A percentile compares a stretch with the other conserved stretches of the same genome.
phyloP scores from a whole-genome alignment of 2,888 invertebrate genomes.

The Lobophora halterata region DNA sequence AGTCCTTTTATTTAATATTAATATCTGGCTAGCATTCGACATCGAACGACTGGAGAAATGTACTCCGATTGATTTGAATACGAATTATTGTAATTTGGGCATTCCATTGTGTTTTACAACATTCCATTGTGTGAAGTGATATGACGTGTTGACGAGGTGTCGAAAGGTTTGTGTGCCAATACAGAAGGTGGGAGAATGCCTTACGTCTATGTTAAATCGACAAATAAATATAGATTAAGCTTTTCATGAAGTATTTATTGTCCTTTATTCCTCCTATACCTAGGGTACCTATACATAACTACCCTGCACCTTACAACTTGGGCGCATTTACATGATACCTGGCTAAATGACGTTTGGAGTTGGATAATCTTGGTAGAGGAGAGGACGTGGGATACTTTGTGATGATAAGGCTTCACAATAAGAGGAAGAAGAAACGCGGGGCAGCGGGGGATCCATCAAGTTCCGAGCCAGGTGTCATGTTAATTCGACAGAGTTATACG shows the following conservation, averaged over 20 bases:
- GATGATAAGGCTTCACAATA: too few species aligned
- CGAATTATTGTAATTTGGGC: slow-evolving; percentile 45
- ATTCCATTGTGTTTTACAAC: slow-evolving; percentile 63
- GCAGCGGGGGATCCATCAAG: too few species aligned
- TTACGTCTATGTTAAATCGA: slow-evolving; percentile 78
- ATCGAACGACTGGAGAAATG: slow-evolving; percentile 50
- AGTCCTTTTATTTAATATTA: slow-evolving; percentile 50
- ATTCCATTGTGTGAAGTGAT: slow-evolving; percentile 70
- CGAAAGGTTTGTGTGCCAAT: slow-evolving; percentile 76
- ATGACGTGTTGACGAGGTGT: slow-evolving; percentile 45
- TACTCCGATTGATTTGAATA: slow-evolving; percentile 45
- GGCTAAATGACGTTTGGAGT: too few species aligned
- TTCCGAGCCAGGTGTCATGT: too few species aligned
- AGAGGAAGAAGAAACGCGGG: too few species aligned
- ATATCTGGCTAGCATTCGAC: slow-evolving; percentile 52
- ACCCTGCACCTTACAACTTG: too few species aligned
- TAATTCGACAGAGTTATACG: too few species aligned
- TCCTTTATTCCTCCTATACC: slow-evolving; percentile 39
- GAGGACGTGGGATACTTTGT: too few species aligned
- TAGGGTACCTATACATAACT: too few species aligned
- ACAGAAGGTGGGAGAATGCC: slow-evolving; percentile 70
- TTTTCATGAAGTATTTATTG: slow-evolving; percentile 63
- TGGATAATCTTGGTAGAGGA: too few species aligned
- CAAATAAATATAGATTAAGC: slow-evolving; percentile 79
- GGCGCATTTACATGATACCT: too few species aligned